Evolutionary conservation across 2,797 vertebrate species (phyloP).

Genomic region (Crenichthys baileyi): DNA sequence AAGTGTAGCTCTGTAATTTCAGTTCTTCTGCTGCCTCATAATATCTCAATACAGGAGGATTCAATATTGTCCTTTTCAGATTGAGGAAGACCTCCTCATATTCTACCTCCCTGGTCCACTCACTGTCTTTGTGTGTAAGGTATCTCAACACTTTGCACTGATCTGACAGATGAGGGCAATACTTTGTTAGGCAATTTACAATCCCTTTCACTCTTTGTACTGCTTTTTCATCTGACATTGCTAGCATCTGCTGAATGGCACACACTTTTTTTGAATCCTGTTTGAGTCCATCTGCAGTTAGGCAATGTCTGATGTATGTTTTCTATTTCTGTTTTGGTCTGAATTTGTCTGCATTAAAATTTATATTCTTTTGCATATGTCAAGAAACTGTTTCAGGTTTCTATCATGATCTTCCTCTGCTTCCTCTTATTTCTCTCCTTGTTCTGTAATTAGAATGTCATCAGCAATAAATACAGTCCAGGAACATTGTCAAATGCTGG

Average conservation of each 20-base stretch:
- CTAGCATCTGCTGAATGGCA: constrained; percentile 3
- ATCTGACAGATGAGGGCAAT: constrained; percentile 26
- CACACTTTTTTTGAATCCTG: constrained; percentile 9
- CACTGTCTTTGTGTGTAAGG: constrained; percentile 24
- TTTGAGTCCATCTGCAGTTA: constrained; percentile 25
- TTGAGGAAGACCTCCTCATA: constrained; percentile 25
- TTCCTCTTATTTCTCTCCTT: constrained; percentile 23
- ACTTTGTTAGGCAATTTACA: constrained; percentile 27
- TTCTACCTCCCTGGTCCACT: constrained; percentile 18
- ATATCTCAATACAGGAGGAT: constrained; percentile 19
- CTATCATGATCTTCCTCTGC: not conserved
- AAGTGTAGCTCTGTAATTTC: constrained; percentile 7
- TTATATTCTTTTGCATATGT: constrained; percentile 23
- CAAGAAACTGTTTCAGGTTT: constrained; percentile 11
- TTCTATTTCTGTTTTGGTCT: constrained; percentile 15
- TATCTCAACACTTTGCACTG: constrained; percentile 21
- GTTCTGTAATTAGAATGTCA: constrained; percentile 29
- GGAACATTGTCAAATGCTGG: not conserved
- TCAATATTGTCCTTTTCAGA: constrained; percentile 26
- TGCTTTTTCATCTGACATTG: constrained; percentile 4
- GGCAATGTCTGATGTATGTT: constrained; percentile 20
- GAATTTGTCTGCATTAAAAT: constrained; percentile 25
- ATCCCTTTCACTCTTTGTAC: constrained; percentile 19
- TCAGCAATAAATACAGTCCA: constrained; percentile 28
- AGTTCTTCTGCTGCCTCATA: constrained; percentile 1